Base-by-base conservation (phyloP, 2,797 vertebrate species). In the Sternarchorhynchus goeldii region DNA sequence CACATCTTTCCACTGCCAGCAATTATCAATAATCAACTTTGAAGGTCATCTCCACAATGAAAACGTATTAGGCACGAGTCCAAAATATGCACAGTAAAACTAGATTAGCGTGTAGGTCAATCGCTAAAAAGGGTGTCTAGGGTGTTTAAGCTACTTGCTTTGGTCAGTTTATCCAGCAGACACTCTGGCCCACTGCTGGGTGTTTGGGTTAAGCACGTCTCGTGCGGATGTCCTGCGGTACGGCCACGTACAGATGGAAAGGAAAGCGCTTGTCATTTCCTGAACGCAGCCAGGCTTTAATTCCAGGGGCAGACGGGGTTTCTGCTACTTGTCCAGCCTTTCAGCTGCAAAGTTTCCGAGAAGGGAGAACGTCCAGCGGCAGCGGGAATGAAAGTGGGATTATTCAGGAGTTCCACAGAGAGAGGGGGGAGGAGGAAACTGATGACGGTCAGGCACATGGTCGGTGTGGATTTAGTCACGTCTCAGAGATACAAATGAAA, bases 71-170 rank as follows among this genome's bases (percentile, higher is more conserved):
- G 84, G 83, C 84, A 25, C 75, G 39, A 64, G 17, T 82, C 86
- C 87, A 85, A 83, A 74, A 76, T 86, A 81, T 29, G 81, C 80
- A 87, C 76, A 84, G 87, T 83, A 84, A 90, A 88, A 82, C 77
- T 75, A 18, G 89, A 88, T 88, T 85, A 88, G 85, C 81, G 82
- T 84, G 59, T 80, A 79, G 78, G 78, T 81, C 68, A 64, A 20
- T 2, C 25, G 31, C 45, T 67, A 34, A 6, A 6, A 63, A 16
- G 73, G 39, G 31, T 3, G 41, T 67, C 7, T 50, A 10, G 4
- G 4, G 20, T 50, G 41, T 68, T 25, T 17, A 10, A 25, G 65
- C 17, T 14, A 18, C 39, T 67, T 45, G 20, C 1, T 8, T 65
- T 20, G 14, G 60, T 63, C 16, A 63, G 12, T 3, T 50, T 50